Conservation (phyloP, 2,113 vertebrate species). For the Noctilio leporinus region DNA sequence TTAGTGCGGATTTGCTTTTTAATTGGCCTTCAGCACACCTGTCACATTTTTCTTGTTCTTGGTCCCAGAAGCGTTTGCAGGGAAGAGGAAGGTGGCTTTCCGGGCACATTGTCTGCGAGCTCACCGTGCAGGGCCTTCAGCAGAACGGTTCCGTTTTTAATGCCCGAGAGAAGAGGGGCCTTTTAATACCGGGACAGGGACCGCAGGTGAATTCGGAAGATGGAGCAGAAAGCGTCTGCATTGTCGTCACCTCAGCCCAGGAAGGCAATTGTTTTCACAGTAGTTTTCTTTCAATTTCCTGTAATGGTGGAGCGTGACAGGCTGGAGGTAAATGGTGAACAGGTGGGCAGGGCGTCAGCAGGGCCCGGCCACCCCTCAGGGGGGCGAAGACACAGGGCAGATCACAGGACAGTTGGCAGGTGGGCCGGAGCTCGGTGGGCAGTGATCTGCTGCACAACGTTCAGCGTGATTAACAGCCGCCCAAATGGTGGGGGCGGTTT, state of each 20-base stretch:
- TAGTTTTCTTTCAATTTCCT: background rate
- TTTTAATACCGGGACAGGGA: constrained; percentile 53
- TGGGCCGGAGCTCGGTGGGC: background rate
- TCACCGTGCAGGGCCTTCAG: constrained; percentile 63
- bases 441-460: background rate
- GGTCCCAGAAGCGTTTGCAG: constrained; percentile 61
- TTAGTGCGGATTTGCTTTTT: constrained; percentile 83
- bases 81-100: constrained; percentile 63
- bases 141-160: constrained; percentile 71
- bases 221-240: constrained; percentile 56
- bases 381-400: constrained; percentile 32
- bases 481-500: background rate
- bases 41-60: constrained; percentile 69
- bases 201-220: constrained; percentile 57
- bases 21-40: constrained; percentile 79
- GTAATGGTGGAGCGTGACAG: background rate
- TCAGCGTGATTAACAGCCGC: constrained; percentile 23
- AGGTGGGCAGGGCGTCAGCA: constrained; percentile 27
- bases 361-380: background rate
- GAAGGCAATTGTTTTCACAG: background rate
- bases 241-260: background rate
- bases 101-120: constrained; percentile 64
- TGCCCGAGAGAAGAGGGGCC: constrained; percentile 48
- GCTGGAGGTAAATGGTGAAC: constrained; percentile 43
- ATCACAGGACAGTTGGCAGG: constrained; percentile 42